These are phyloP conservation scores for Anolis carolinensis DNA, from an alignment of 2,113 vertebrate genomes.

Conservation along the genomic window DNA sequence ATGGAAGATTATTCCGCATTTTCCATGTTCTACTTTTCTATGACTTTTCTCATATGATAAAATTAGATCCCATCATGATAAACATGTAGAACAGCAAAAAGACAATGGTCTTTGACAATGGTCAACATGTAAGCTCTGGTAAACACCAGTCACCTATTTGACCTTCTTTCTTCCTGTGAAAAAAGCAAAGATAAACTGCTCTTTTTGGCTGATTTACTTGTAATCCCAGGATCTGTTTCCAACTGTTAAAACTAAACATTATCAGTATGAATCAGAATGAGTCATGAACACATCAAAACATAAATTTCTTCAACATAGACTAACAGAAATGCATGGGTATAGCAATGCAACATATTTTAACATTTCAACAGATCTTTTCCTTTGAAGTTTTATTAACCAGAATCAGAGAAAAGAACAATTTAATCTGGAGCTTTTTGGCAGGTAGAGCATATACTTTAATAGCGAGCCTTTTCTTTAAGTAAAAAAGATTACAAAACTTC, in stretches of 20 bases:
- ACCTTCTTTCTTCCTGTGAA: not conserved
- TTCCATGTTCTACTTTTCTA: slow-evolving; percentile 14
- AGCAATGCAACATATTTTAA: not conserved
- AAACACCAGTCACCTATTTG: not conserved
- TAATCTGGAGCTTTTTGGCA: not conserved
- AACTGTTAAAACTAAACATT: not conserved
- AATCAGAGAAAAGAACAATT: not conserved
- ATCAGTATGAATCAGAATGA: not conserved
- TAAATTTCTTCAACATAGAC: not conserved
- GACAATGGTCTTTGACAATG: not conserved
- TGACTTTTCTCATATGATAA: not conserved
- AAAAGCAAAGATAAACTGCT: not conserved
- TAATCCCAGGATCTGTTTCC: not conserved
- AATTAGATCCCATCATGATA: not conserved
- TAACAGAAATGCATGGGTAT: not conserved
- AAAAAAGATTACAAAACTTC: not conserved
- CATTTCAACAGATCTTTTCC: not conserved
- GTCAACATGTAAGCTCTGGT: not conserved
- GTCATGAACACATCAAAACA: not conserved
- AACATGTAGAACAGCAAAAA: not conserved
- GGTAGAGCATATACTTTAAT: no score
- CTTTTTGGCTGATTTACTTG: not conserved
- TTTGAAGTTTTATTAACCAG: not conserved
- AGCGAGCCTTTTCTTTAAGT: no score
- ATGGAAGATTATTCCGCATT: slow-evolving; percentile 14